A percentile compares a stretch with the other conserved stretches of the same genome.
Conservation (phyloP, 2,113 vertebrate species). For the Spilogale gracilis region DNA sequence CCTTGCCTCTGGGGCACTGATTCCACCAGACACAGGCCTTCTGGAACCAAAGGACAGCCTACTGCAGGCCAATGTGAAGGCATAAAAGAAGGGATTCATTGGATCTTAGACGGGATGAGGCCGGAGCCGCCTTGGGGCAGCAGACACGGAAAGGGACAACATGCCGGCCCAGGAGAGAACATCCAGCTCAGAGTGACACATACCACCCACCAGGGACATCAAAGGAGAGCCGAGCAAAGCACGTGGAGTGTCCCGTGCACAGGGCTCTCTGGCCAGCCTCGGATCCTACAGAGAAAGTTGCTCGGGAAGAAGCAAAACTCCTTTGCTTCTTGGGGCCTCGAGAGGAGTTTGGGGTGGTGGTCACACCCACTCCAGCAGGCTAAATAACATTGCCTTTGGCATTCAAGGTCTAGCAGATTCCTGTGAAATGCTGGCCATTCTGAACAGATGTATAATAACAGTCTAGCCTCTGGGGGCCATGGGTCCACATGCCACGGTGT, state of each 20-base stretch:
- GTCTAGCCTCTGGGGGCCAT: conserved; percentile 52
- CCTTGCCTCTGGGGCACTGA: neutral
- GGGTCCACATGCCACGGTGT: conserved; percentile 27
- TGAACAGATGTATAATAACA: conserved; percentile 72
- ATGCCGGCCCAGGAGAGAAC: neutral
- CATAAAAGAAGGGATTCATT: neutral
- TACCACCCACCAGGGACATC: neutral
- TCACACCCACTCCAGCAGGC: neutral
- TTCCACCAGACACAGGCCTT: neutral
- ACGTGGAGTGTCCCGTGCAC: neutral
- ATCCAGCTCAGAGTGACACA: neutral
- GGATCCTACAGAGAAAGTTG: neutral
- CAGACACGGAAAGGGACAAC: neutral
- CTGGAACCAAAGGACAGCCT: neutral
- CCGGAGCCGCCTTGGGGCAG: neutral
- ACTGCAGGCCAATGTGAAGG: fast-evolving
- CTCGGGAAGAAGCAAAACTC: fast-evolving
- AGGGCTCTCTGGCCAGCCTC: neutral
- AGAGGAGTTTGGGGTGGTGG: neutral
- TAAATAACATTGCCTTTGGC: neutral
- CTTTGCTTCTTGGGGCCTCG: neutral
- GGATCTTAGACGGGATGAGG: neutral
- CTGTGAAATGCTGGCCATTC: conserved; percentile 57
- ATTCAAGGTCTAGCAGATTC: neutral
- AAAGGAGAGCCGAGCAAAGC: neutral